Evolutionary conservation across 1,140 invertebrate species (phyloP).

Genomic region (Ceratina australensis): DNA sequence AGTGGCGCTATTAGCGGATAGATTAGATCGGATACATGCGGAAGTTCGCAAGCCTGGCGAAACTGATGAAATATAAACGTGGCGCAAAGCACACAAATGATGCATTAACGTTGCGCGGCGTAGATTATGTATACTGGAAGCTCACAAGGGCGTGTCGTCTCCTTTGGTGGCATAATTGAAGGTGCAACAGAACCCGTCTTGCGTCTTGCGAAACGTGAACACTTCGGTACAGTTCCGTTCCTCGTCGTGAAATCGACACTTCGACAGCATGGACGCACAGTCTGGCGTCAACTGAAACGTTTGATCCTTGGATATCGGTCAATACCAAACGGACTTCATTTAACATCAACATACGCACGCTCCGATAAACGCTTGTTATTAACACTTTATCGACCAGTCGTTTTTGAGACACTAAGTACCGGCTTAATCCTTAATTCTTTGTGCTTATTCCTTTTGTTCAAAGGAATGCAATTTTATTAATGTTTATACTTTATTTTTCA

Average conservation of each 20-base stretch:
- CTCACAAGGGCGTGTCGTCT: constrained; percentile 62
- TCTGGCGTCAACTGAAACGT: constrained; percentile 78
- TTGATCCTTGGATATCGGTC: neutral
- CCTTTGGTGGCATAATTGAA: constrained; percentile 79
- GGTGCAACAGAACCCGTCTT: constrained; percentile 81
- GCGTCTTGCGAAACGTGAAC: constrained; percentile 78
- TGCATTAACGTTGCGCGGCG: neutral
- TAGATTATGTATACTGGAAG: neutral
- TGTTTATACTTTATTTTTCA: too few relatives aligned
- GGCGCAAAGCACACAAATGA: neutral
- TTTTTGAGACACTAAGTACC: too few relatives aligned
- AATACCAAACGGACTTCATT: too few relatives aligned
- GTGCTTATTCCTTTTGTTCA: too few relatives aligned
- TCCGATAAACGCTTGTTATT: too few relatives aligned
- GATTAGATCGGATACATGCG: neutral
- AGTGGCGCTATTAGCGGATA: neutral
- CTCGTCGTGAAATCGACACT: constrained; percentile 76
- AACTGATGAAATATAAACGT: neutral
- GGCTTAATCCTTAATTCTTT: too few relatives aligned
- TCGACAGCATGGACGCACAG: constrained; percentile 78
- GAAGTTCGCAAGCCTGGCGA: neutral
- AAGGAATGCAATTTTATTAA: too few relatives aligned
- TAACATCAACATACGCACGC: too few relatives aligned
- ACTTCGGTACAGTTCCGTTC: constrained; percentile 73
- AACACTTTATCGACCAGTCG: too few relatives aligned